Evolutionary conservation across 2,888 invertebrate genomes (phyloP), one percentile per base, ranked within the genome.

Genomic region (Ceriagrion tenellum): DNA sequence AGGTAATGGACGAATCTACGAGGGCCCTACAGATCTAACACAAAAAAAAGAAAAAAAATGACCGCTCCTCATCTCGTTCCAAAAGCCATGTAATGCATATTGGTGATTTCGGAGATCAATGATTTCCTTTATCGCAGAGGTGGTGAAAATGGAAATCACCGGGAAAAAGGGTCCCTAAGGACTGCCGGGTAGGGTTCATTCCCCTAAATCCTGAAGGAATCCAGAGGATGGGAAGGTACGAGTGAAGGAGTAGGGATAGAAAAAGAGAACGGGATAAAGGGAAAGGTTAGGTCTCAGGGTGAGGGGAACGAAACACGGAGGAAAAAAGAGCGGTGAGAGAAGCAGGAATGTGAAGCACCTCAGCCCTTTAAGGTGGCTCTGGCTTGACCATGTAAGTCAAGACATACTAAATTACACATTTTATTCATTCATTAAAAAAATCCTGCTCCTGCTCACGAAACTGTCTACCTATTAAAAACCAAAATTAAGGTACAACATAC

Each of bases 91-190:
- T 30, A 35, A 81, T 35, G 30, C 81, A 81, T 81, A 81, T 81
- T 35, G 81, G 81, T 18, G 81, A 81, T 81, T 81, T 35, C 16
- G 35, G 30, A 35, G 81, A 81, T 81, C 81, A 81, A 81, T 81
- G 81, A 81, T 35, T 81, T 81, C 35, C 81, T 81, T 81, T 81
- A 81, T 81, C 18, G 81, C 30, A 35, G 81, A 35, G 81, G 81
- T 81, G 30, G 81, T 81, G 35, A 81, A 81, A 81, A 81, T 81
- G 81, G 81, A 81, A 35, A 81, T 81, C 35, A 18, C 30, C 30
- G 18, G 30, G 30, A 12, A 81, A 35, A 35, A 35, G 81, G 81
- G 16, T 81, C 35, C 35, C 30, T 13, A 20, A 20, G 59, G 81
- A 16, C 26, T 81, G 81, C 81, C 81, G 35, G 16, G 18, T 35